Conservation (phyloP, 2,797 vertebrate species). For the Kryptopterus vitreolus region DNA sequence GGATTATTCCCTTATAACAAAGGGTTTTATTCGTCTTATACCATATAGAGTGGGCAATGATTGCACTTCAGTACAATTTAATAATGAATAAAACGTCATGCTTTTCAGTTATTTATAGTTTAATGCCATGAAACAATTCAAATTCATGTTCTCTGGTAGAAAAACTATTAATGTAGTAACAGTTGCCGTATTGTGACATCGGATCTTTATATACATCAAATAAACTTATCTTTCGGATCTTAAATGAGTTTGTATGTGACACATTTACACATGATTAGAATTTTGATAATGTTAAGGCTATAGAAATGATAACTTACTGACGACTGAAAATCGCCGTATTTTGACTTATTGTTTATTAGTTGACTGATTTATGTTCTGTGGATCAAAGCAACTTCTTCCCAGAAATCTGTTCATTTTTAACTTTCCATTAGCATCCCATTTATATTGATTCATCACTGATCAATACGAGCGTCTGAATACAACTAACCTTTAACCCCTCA, state of each 20-base stretch:
- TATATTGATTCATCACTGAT: not conserved
- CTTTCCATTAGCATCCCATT: constrained; percentile 17
- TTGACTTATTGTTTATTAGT: not conserved
- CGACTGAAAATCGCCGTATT: no score
- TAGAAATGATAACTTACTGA: not conserved
- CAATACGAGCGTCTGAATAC: not conserved
- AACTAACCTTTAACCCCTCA: constrained; percentile 25
- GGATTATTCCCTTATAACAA: not conserved
- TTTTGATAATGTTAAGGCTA: not conserved
- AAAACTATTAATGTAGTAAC: not conserved
- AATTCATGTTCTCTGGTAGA: not conserved
- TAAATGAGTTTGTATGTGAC: no score
- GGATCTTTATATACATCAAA: not conserved
- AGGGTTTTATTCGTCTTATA: not conserved
- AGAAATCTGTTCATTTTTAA: not conserved
- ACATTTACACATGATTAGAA: not conserved
- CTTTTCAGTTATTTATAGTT: not conserved
- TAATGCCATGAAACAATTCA: not conserved
- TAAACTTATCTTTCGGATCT: no score
- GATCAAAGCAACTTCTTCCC: not conserved
- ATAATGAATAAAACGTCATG: not conserved
- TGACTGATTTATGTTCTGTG: not conserved
- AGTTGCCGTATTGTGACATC: not conserved
- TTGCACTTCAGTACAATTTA: not conserved
- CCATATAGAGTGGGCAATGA: not conserved